A percentile compares a stretch with the other conserved stretches of the same genome.
Conservation (phyloP, 2,888 invertebrate species). For the Pandemis heparana region DNA sequence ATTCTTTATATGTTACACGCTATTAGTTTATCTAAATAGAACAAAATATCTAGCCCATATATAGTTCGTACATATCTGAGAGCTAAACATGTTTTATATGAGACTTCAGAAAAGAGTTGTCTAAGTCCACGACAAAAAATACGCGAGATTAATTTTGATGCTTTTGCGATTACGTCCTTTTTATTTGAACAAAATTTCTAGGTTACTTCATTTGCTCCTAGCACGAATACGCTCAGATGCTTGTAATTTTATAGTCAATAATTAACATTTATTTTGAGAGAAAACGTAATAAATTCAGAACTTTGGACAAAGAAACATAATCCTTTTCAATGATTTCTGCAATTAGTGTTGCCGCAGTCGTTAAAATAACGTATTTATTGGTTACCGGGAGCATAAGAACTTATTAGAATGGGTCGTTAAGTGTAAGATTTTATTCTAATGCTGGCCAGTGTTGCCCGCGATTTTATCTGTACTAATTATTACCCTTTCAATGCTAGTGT, state of each 20-base stretch:
- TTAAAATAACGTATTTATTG: slow-evolving; percentile 61
- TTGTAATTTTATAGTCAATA: neutral
- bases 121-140: too few relatives aligned
- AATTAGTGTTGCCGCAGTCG: slow-evolving; percentile 47
- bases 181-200: too few relatives aligned
- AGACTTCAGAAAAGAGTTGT: too few relatives aligned
- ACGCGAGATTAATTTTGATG: too few relatives aligned
- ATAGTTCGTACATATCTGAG: neutral
- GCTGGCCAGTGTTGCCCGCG: slow-evolving; percentile 47
- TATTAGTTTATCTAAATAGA: slow-evolving; percentile 21
- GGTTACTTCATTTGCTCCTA: too few relatives aligned
- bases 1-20: neutral
- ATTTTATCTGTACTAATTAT: slow-evolving; percentile 56
- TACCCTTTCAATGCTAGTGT: slow-evolving; percentile 28
- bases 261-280: neutral
- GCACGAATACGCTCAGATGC: too few relatives aligned
- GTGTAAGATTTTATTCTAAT: slow-evolving; percentile 63
- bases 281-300: neutral
- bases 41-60: slow-evolving; percentile 8
- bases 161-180: too few relatives aligned
- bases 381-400: slow-evolving; percentile 49
- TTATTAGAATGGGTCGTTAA: slow-evolving; percentile 58
- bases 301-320: slow-evolving; percentile 52
- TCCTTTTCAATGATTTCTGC: slow-evolving; percentile 48
- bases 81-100: neutral